Base-by-base conservation (phyloP, 2,888 invertebrate genomes). In the Cacoxenus indagator region DNA sequence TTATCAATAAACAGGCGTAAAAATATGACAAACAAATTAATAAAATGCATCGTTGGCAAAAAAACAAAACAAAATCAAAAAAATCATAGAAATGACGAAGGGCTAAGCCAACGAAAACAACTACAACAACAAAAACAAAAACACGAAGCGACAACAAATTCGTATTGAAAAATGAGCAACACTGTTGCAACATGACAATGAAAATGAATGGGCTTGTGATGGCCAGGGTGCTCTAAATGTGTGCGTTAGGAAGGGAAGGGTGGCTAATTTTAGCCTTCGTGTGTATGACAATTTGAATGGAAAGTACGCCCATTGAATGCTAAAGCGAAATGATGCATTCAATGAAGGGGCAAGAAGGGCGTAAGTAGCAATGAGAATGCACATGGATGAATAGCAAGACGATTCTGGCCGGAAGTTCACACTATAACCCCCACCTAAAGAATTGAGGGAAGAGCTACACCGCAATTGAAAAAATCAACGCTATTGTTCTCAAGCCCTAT, bases 21-120 rank as follows among this genome's bases (percentile, higher is more conserved):
- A 83, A 82, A 78, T 77, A 82, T 77, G 82, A 83, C 83, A 83
- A 84, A 82, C 78, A 79, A 84, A 82, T 83, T 82, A 81, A 83
- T 83, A 77, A 84, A 84, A 82, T 77, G 73, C 79, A 29, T 72
- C 67, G 67, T 37, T 72, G 66, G 62, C 66, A 62, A 62, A 67
- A 78, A 73, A 68, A 72, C 65, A 73, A 29, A 64, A 69, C 45
- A 69, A 37, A 37, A 45, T 5, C 43, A 54, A 62, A 55, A 55
- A 31, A n/a, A n/a, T n/a, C n/a, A n/a, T n/a, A n/a, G n/a, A n/a
- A n/a, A n/a, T n/a, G n/a, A n/a, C n/a, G n/a, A n/a, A n/a, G n/a
- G n/a, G n/a, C n/a, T n/a, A n/a, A n/a, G n/a, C n/a, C n/a, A n/a
- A 55, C 43, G 14, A 46, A 14, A 22, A 51, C 29, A 57, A 55